Percentiles rank a stretch among this genome's conserved stretches.
phyloP scores from a whole-genome alignment of 2,113 vertebrate species.

The Scatophagus argus region DNA sequence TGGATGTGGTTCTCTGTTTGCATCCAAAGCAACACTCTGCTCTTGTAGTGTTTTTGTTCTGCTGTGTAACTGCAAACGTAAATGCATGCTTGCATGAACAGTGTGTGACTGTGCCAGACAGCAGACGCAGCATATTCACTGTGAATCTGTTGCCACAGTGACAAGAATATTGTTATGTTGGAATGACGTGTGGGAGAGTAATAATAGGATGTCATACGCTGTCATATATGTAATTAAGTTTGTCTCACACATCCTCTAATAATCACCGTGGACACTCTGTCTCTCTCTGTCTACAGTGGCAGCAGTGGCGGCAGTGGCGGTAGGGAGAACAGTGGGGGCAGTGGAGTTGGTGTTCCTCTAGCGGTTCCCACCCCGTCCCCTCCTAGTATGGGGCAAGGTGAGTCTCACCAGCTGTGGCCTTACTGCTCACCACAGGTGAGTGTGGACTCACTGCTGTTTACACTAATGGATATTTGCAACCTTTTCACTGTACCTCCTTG shows the following conservation, averaged over 20 bases:
- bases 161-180: conserved; percentile 9
- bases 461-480: too few species aligned
- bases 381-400: conserved; percentile 94
- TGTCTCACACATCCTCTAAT: conserved; percentile 30
- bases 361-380: conserved; percentile 98
- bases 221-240: conserved; percentile 42
- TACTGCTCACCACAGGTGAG: neutral
- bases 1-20: neutral
- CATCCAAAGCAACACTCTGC: neutral
- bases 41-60: conserved; percentile 8
- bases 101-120: neutral
- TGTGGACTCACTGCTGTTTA: neutral
- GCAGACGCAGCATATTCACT: neutral
- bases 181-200: conserved; percentile 40
- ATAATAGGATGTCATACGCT: conserved; percentile 52
- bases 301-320: conserved; percentile 97
- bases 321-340: conserved; percentile 95
- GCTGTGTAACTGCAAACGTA: conserved; percentile 10
- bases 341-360: conserved; percentile 93
- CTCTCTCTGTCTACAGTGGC: conserved; percentile 80
- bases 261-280: conserved; percentile 1
- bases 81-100: neutral
- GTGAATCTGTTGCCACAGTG: conserved; percentile 46
- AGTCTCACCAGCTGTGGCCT: conserved; percentile 34
- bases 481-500: neutral